Percentiles rank a stretch among this genome's conserved stretches.
Evolutionary conservation across 1,140 invertebrate species (phyloP).

Genomic region (Leucophenga varia): DNA sequence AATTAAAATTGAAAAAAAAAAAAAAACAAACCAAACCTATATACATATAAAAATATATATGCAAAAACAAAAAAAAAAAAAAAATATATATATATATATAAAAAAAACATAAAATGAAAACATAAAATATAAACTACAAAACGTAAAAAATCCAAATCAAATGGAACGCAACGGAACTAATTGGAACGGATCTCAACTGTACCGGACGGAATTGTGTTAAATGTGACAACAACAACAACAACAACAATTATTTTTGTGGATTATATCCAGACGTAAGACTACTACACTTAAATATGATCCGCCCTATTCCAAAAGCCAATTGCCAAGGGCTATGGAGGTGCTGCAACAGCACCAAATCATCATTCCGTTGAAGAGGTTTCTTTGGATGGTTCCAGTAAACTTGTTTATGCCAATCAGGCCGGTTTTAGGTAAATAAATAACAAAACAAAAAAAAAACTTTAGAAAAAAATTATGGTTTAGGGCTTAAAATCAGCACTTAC

Average conservation of each 20-base stretch:
- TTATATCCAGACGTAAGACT: constrained; percentile 72
- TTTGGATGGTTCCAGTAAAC: constrained; percentile 75
- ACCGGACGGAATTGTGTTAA: too few species aligned
- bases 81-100: too few species aligned
- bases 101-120: too few species aligned
- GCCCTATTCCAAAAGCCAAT: constrained; percentile 81
- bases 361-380: constrained; percentile 74
- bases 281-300: constrained; percentile 83
- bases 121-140: too few species aligned
- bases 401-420: constrained; percentile 76
- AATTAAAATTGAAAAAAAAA: constrained; percentile 14
- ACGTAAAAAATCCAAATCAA: too few species aligned
- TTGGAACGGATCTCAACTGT: too few species aligned
- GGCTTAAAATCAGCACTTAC: too few species aligned
- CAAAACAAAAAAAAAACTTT: too few species aligned
- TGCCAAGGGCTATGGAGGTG: constrained; percentile 70
- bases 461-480: too few species aligned
- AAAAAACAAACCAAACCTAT: background rate
- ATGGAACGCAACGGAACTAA: too few species aligned
- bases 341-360: constrained; percentile 63
- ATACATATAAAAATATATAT: background rate
- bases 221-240: constrained; percentile 19
- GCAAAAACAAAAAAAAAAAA: too few species aligned
- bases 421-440: constrained; percentile 85
- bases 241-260: constrained; percentile 20